phyloP scores from a whole-genome alignment of 2,888 invertebrate genomes.

The Sphaerophoria taeniata region DNA sequence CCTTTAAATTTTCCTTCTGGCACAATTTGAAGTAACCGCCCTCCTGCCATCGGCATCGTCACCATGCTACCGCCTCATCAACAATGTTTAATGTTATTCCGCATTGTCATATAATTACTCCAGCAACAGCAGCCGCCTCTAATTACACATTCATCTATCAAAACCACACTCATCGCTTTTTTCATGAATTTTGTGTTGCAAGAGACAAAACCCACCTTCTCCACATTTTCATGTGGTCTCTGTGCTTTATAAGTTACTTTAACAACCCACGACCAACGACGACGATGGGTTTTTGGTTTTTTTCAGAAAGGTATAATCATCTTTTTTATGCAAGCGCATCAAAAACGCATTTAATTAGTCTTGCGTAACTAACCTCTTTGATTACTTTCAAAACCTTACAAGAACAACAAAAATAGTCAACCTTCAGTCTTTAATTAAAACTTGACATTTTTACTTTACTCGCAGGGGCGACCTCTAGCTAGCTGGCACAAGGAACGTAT shows the following conservation, averaged over 20 bases:
- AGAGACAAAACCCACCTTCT: not conserved
- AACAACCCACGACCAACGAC: not conserved
- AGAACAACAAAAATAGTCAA: not conserved
- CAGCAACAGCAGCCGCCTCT: constrained; percentile 39
- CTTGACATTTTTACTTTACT: constrained; percentile 6
- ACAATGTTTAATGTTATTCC: constrained; percentile 36
- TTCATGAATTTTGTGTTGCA: not conserved
- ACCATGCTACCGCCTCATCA: too few species aligned
- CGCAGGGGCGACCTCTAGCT: too few species aligned
- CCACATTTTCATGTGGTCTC: not conserved
- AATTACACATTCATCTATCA: constrained; percentile 64
- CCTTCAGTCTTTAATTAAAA: constrained; percentile 5
- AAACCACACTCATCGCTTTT: constrained; percentile 47
- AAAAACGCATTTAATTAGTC: constrained; percentile 65
- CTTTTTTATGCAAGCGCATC: constrained; percentile 50
- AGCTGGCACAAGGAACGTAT: not conserved
- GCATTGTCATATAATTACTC: constrained; percentile 51
- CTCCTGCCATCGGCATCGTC: not conserved
- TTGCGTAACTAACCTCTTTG: constrained; percentile 34
- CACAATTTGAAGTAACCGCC: not conserved
- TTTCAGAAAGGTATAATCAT: constrained; percentile 29
- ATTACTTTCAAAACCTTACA: not conserved
- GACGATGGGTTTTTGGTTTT: not conserved
- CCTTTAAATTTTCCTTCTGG: not conserved
- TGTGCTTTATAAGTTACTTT: not conserved